phyloP scores from a whole-genome alignment of 2,888 invertebrate genomes.

The Flexamia atlantica region DNA sequence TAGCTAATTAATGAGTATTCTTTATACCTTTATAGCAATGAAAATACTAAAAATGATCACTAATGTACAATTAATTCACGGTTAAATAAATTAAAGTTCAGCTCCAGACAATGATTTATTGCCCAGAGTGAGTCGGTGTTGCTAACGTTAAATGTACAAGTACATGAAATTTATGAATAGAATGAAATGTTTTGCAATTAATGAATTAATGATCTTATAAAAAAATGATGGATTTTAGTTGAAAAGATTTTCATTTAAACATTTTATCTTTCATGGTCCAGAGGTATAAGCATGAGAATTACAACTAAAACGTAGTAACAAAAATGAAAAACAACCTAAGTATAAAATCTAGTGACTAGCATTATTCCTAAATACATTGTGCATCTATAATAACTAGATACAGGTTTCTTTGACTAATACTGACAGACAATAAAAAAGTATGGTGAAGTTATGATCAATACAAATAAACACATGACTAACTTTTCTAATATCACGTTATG shows the following conservation, averaged over 20 bases:
- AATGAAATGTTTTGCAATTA: too few relatives aligned
- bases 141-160: too few relatives aligned
- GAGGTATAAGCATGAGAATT: too few relatives aligned
- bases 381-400: neutral
- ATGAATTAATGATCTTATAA: too few relatives aligned
- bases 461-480: neutral
- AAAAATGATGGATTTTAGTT: too few relatives aligned
- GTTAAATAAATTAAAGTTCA: too few relatives aligned
- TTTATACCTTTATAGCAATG: neutral
- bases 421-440: neutral
- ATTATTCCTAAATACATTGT: slow-evolving; percentile 17
- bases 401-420: neutral
- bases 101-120: too few relatives aligned
- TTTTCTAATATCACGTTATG: neutral
- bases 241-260: too few relatives aligned
- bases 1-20: neutral
- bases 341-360: slow-evolving; percentile 23
- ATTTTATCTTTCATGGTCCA: too few relatives aligned
- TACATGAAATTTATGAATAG: too few relatives aligned
- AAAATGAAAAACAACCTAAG: neutral
- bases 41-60: neutral
- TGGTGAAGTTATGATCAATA: neutral
- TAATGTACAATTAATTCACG: too few relatives aligned
- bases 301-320: neutral
- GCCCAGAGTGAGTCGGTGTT: too few relatives aligned